Evolutionary conservation across 2,888 invertebrate genomes (phyloP).

Genomic region (Stenodera caucasica): DNA sequence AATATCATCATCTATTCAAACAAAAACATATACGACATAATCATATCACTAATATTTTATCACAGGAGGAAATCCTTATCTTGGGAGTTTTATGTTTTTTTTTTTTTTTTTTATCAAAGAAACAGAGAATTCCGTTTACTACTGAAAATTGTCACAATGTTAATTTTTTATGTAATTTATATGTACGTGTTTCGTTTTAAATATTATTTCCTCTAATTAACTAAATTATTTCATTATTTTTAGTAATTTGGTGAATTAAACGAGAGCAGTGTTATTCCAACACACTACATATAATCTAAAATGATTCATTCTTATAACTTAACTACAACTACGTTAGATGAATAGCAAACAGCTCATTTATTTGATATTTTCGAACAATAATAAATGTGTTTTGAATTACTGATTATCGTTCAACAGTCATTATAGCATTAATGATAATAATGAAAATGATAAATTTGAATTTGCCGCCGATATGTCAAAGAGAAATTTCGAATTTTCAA

Average conservation of each 20-base stretch:
- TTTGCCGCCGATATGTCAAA: not conserved
- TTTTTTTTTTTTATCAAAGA: not conserved
- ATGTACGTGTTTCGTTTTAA: not conserved
- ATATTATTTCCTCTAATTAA: not conserved
- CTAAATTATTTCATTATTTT: not conserved
- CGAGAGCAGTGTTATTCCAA: not conserved
- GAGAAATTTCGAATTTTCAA: not conserved
- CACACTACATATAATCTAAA: not conserved
- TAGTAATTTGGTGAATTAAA: not conserved
- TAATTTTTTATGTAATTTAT: not conserved
- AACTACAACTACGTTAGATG: not conserved
- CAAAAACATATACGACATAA: conserved; percentile 11
- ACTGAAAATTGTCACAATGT: not conserved
- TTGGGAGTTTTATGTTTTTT: conserved; percentile 5
- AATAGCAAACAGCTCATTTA: not conserved
- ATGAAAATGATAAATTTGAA: not conserved
- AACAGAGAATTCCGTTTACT: not conserved
- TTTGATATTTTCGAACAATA: conserved; percentile 2
- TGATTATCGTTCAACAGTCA: not conserved
- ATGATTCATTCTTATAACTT: not conserved
- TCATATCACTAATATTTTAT: conserved; percentile 28
- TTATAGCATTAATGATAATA: not conserved
- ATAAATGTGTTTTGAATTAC: not conserved
- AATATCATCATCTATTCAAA: not conserved
- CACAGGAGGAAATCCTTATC: conserved; percentile 41